phyloP scores from a whole-genome alignment of 2,797 vertebrate species.

The Eulemur albifrons region DNA sequence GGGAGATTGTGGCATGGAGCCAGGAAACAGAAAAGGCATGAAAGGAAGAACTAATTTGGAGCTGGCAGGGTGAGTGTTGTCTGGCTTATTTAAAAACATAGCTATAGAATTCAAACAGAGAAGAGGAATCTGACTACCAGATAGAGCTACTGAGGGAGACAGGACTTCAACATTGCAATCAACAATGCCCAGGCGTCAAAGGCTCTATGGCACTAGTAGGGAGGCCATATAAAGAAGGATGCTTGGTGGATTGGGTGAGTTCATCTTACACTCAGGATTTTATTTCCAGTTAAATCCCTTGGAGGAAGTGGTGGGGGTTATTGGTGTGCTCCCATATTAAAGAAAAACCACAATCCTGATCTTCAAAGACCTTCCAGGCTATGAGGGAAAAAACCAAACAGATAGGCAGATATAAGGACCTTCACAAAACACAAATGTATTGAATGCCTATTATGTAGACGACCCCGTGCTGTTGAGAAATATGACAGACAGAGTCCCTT shows the following conservation, averaged over 20 bases:
- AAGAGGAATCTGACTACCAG: slow-evolving; percentile 80
- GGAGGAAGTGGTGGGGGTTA: slow-evolving; percentile 14
- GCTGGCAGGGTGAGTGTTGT: slow-evolving; percentile 54
- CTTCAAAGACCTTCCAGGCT: slow-evolving; percentile 9
- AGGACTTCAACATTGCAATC: slow-evolving; percentile 72
- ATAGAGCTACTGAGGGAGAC: slow-evolving; percentile 77
- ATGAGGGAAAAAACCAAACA: neutral
- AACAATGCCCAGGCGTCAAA: slow-evolving; percentile 65
- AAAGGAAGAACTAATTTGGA: slow-evolving; percentile 81
- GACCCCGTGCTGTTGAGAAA: neutral
- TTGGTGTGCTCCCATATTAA: neutral
- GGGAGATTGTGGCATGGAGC: slow-evolving; percentile 58
- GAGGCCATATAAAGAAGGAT: neutral
- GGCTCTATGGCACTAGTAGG: neutral
- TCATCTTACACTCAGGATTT: neutral
- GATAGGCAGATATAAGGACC: neutral
- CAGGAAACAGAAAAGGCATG: slow-evolving; percentile 70
- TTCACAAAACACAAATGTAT: neutral
- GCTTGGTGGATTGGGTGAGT: neutral
- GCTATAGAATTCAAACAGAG: slow-evolving; percentile 73
- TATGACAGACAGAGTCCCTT: neutral
- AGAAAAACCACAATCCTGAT: neutral
- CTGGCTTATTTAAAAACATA: slow-evolving; percentile 69
- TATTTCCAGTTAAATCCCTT: slow-evolving; percentile 38
- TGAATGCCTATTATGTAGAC: too few species aligned